Base-by-base conservation (phyloP, 2,797 vertebrate genomes). In the Percopsis omiscomaycus region DNA sequence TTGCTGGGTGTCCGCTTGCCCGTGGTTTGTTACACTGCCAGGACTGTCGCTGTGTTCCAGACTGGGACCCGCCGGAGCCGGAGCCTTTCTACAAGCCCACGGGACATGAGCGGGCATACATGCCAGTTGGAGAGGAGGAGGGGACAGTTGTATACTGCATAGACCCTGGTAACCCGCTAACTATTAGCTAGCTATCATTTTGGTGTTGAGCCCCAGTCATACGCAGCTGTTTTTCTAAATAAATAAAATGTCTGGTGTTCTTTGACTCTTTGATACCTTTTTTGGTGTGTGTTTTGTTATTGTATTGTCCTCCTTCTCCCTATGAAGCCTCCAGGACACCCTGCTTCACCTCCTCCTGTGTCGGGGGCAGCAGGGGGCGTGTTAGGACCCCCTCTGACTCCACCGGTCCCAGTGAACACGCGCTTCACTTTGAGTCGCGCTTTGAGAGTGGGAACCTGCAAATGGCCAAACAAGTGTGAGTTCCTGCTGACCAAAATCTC, bases 391-490 rank as follows among this genome's bases (percentile, higher is more conserved):
- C 80, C 0, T 66, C 66, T 5, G 55, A 28, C 2, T 57, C 91
- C 37, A 61, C 66, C 42, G 73, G 77, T 29, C 87, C 88, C 6
- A 88, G 92, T 50, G 82, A 94, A 61, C 71, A 85, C 1, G 88
- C 82, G 0, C 89, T 99, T n/a, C 85, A 93, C 63, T 99, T 99
- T 2, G 96, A 98, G 70, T 98, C 97, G 0, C 92, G 95, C 57
- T 99, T 98, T 56, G 96, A 99, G 86, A 96, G 97, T 0, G 95
- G 96, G 28, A 99, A 98, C 83, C 94, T 98, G 58, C 95, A 95
- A 75, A 95, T 94, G 78, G 97, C 93, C 0, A 64, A 93, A 70
- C 92, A 91, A 91, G 91, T 96, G 96, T 98, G 83, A 95, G 96
- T 94, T 47, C 63, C 5, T 52, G 12, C 22, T 22, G 22, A 1